Base-by-base conservation (phyloP, 2,113 vertebrate genomes). In the Rhodinocichla rosea region DNA sequence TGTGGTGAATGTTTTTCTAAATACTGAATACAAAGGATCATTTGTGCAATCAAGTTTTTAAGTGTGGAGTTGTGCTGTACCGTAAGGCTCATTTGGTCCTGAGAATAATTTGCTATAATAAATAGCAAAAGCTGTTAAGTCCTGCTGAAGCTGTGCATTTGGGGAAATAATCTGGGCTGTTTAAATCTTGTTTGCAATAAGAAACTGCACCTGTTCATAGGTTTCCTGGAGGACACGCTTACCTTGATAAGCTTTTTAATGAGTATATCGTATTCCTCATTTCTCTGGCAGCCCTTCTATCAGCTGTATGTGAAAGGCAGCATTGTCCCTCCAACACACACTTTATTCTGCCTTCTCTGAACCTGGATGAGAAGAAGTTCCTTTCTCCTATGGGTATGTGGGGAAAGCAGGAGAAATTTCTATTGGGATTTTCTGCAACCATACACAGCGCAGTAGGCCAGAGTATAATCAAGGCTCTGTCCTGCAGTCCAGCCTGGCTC, bases 391-490 rank as follows among this genome's bases (percentile, higher is more conserved):
- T 0, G 0, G 20, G 18, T 4, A 0, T 50, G 15, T 27, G 56
- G 27, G 45, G 67, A 75, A 73, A 76, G 17, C 3, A 1, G 28
- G 73, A 50, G 56, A 49, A 75, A 40, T 52, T 30, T 50, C 40
- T 1, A 0, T 59, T 23, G 42, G n/a, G 20, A 13, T 77, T 90
- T 89, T 75, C 70, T 39, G 30, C 52, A 33, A 1, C 27, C 0
- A 1, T 37, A 6, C 0, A 1, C 35, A 39, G 17, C 0, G 0
- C 23, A 24, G 16, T 40, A 59, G 64, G 83, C 69, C 26, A 9
- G 20, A 79, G 22, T 53, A 47, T 78, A 94, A 84, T 75, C 50
- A 17, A 26, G 30, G 19, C 60, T 63, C 68, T 63, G 60, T 95
- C 82, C 64, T 42, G 49, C 39, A 65, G 50, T 44, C 39, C 45